Evolutionary conservation across 2,888 invertebrate species (phyloP).

Genomic region (Clistopyga incitator): DNA sequence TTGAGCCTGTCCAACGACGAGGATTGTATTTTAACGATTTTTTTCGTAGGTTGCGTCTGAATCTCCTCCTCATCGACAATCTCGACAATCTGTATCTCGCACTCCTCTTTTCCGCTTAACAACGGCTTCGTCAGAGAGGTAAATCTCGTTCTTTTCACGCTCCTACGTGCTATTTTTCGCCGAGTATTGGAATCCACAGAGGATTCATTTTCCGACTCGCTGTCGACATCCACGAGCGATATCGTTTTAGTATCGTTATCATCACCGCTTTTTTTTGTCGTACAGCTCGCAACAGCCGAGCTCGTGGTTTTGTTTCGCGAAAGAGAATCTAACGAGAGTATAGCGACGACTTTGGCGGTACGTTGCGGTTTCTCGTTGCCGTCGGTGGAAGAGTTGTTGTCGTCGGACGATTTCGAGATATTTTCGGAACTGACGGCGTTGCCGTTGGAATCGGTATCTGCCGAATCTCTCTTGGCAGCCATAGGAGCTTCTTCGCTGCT

Average conservation of each 20-base stretch:
- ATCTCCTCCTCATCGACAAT: slow-evolving; percentile 71
- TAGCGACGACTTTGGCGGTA: slow-evolving; percentile 82
- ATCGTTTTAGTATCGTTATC: slow-evolving; percentile 34
- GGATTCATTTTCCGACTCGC: slow-evolving; percentile 72
- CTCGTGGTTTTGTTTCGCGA: slow-evolving; percentile 56
- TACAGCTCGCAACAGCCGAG: slow-evolving; percentile 45
- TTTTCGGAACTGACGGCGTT: slow-evolving; percentile 67
- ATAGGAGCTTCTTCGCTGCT: background rate
- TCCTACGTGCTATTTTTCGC: slow-evolving; percentile 19
- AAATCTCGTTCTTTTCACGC: slow-evolving; percentile 68
- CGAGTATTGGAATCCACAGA: slow-evolving; percentile 26
- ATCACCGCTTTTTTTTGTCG: slow-evolving; percentile 38
- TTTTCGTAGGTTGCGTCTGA: slow-evolving; percentile 72
- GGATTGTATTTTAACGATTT: slow-evolving; percentile 62
- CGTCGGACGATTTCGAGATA: slow-evolving; percentile 19
- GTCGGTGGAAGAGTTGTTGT: slow-evolving; percentile 49
- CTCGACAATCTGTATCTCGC: slow-evolving; percentile 69
- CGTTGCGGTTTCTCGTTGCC: slow-evolving; percentile 79
- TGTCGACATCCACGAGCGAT: slow-evolving; percentile 74
- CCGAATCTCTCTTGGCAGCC: background rate
- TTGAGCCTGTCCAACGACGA: slow-evolving; percentile 73
- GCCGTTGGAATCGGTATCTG: slow-evolving; percentile 73
- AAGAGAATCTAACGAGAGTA: slow-evolving; percentile 78
- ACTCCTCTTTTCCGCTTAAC: slow-evolving; percentile 61
- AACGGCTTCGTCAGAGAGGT: slow-evolving; percentile 63